Evolutionary conservation across 92 coral and sea anemone genomes (phyloP), one percentile per base, ranked within the genome.

Genomic region (Porites divaricata): DNA sequence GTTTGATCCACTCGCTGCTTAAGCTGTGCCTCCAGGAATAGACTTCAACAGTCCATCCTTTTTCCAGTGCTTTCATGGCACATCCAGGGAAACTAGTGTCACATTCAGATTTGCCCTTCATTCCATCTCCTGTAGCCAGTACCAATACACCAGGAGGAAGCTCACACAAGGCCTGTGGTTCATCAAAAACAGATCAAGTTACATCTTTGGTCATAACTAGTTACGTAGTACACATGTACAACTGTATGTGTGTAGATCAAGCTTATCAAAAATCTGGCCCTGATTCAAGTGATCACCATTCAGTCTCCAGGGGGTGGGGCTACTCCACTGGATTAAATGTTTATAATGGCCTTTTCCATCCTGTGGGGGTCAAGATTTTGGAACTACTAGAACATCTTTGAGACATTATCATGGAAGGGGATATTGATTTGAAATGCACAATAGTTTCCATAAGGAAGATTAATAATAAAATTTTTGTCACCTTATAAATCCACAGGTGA

Each of bases 51-150:
- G 70, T 91, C 99, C 99, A 96, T n/a, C 98, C 98, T 86, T 88
- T 90, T 57, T 95, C 95, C 45, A 96, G 73, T 48, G 99, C 99
- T 75, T 88, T 89, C 49, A 91, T 62, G 21, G 99, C 99, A 89
- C 99, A 96, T 56, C 99, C 93, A 23, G 99, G 99, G 64, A 96
- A 91, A 66, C 99, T 96, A 20, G 99, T 96, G 51, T 95, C 93
- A 71, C 91, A 90, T 79, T 95, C 99, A 54, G 99, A 96, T 85
- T 96, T 96, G 64, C 99, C 99, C 75, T 87, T 96, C 86, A 85
- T 96, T 17, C 99, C 99, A 76, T 96, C 99, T 20, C 99, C 99
- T 71, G 97, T 96, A 25, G 99, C 99, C 45, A 96, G 85, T 8
- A 96, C 98, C 62, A 96, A 76, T 9, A 91, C 92, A 57, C 97